A percentile compares a stretch with the other conserved stretches of the same genome.
phyloP scores from a whole-genome alignment of 2,113 vertebrate species.

The Ursus arctos region DNA sequence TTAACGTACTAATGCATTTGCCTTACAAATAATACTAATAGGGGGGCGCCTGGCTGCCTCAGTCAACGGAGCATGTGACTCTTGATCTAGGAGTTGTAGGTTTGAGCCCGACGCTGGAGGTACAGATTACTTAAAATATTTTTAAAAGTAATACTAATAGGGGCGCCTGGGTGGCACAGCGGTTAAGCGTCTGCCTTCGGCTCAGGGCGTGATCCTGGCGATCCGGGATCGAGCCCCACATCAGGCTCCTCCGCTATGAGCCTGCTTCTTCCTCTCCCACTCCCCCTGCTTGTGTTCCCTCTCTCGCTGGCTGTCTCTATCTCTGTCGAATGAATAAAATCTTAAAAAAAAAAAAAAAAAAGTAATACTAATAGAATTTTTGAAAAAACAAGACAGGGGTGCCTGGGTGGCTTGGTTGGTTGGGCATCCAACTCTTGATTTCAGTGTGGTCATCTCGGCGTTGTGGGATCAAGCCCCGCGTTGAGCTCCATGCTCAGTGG shows the following conservation, averaged over 20 bases:
- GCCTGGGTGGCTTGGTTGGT: neutral
- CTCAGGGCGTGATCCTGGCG: too few relatives aligned
- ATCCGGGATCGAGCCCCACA: too few relatives aligned
- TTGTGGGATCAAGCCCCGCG: neutral
- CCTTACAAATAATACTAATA: neutral
- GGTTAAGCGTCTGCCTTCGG: too few relatives aligned
- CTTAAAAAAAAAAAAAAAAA: too few relatives aligned
- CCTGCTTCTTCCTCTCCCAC: too few relatives aligned
- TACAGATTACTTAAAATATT: neutral
- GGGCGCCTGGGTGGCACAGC: neutral
- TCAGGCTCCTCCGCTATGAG: too few relatives aligned
- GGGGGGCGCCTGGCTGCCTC: neutral
- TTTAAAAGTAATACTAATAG: neutral
- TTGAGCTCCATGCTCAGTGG: neutral
- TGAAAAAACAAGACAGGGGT: neutral
- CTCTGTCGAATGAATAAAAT: too few relatives aligned
- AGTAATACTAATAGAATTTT: neutral
- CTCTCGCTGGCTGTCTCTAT: too few relatives aligned
- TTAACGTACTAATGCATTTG: neutral
- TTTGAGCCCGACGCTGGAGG: neutral
- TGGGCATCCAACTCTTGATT: neutral
- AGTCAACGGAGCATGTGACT: neutral
- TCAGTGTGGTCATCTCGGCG: neutral
- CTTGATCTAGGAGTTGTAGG: neutral
- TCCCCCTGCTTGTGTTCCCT: too few relatives aligned